Conservation (phyloP, 2,113 vertebrate genomes). For the Callocephalon fimbriatum region DNA sequence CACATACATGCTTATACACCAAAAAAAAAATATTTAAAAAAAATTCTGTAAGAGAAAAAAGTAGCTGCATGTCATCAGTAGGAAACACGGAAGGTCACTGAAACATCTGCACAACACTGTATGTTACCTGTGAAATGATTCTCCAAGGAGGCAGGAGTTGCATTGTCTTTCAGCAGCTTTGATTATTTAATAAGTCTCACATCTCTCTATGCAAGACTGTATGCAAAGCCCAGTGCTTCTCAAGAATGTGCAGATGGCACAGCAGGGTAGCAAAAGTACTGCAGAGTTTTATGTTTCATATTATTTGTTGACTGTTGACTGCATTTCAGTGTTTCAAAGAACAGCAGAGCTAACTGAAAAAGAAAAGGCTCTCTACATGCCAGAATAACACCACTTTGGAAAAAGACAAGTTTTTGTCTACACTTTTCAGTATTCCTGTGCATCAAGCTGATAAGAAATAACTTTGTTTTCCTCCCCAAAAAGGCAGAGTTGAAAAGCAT, state of each 20-base stretch:
- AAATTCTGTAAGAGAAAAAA: neutral
- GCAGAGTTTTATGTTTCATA: constrained; percentile 9
- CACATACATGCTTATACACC: neutral
- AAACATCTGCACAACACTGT: constrained; percentile 64
- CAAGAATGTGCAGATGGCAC: neutral
- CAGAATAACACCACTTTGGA: neutral
- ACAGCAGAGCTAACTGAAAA: neutral
- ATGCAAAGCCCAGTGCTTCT: neutral
- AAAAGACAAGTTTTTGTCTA: neutral
- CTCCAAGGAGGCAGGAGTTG: constrained; percentile 39
- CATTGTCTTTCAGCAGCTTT: constrained; percentile 68
- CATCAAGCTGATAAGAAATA: neutral
- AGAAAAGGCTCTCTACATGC: neutral
- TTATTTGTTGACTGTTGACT: constrained; percentile 21
- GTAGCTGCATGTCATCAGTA: constrained; percentile 43
- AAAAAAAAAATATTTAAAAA: constrained; percentile 54
- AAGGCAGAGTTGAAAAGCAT: neutral
- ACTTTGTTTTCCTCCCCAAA: neutral
- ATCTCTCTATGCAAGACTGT: neutral
- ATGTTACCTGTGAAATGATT: constrained; percentile 44
- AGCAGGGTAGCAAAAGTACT: constrained; percentile 10
- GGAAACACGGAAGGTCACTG: constrained; percentile 48
- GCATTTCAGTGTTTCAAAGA: neutral
- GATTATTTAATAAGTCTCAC: constrained; percentile 59
- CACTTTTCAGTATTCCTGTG: neutral